A percentile compares a stretch with the other conserved stretches of the same genome.
These are phyloP conservation scores for Acanthurus lineatus DNA, from an alignment of 2,797 vertebrate species.

Conservation along the genomic window DNA sequence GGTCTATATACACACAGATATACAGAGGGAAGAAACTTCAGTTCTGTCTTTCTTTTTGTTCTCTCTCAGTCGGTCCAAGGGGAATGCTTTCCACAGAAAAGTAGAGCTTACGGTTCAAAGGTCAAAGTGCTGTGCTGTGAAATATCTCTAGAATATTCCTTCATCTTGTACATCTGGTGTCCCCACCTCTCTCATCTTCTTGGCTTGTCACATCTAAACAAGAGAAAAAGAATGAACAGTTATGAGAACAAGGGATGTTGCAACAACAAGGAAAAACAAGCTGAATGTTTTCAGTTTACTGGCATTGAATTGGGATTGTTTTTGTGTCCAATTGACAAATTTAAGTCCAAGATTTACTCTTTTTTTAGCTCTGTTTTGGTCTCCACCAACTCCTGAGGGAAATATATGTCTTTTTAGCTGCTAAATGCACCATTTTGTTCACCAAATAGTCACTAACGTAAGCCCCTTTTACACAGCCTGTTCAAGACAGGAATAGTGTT, in stretches of 20 bases:
- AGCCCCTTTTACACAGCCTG: no score
- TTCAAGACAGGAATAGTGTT: no score
- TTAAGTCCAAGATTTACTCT: background rate
- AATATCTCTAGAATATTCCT: slow-evolving; percentile 89
- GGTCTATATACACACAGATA: slow-evolving; percentile 82
- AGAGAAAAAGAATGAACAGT: slow-evolving; percentile 10
- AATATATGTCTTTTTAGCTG: background rate
- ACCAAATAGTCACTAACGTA: background rate
- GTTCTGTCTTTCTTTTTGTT: slow-evolving; percentile 73
- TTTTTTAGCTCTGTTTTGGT: slow-evolving; percentile 17
- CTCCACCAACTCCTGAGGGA: background rate
- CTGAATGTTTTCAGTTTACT: background rate
- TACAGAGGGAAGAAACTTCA: slow-evolving; percentile 77
- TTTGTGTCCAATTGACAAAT: background rate
- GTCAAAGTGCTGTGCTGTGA: slow-evolving; percentile 98
- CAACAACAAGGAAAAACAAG: background rate
- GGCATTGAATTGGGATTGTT: background rate
- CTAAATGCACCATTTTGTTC: background rate
- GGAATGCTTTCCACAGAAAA: slow-evolving; percentile 92
- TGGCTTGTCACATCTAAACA: slow-evolving; percentile 95
- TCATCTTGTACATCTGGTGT: slow-evolving; percentile 88
- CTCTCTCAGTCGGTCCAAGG: slow-evolving; percentile 84
- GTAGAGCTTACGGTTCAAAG: slow-evolving; percentile 85
- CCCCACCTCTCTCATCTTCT: slow-evolving; percentile 91
- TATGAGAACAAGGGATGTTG: background rate